Percentiles rank a stretch among this genome's conserved stretches.
Conservation (phyloP, 1,140 invertebrate species). For the Telenomus remus region DNA sequence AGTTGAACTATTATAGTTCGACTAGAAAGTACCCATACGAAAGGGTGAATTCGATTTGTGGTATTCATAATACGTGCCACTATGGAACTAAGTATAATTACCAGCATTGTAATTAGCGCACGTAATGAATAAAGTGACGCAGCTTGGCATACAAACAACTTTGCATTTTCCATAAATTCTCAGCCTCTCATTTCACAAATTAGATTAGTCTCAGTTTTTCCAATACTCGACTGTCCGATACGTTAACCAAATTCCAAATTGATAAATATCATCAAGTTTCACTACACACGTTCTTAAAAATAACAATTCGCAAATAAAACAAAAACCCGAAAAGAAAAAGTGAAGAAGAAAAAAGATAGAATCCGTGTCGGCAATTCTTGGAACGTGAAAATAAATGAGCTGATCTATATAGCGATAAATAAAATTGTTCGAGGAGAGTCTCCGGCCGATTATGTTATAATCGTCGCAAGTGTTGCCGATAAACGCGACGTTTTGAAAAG, state of each 20-base stretch:
- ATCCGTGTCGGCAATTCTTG: background rate
- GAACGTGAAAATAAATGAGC: too few relatives aligned
- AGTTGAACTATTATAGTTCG: too few relatives aligned
- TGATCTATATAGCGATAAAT: conserved; percentile 1
- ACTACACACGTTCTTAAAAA: too few relatives aligned
- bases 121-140: conserved; percentile 1
- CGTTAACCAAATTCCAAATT: too few relatives aligned
- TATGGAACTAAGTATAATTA: conserved; percentile 18
- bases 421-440: conserved; percentile 6
- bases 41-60: background rate
- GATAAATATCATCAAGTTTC: too few relatives aligned
- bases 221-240: background rate
- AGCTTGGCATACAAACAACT: background rate
- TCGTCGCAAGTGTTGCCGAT: conserved; percentile 12
- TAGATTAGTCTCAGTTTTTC: background rate
- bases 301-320: background rate
- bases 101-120: conserved; percentile 20
- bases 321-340: background rate
- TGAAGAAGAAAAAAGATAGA: background rate
- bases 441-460: conserved; percentile 9
- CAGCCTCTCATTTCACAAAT: conserved; percentile 7
- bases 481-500: conserved; percentile 28
- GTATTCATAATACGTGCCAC: background rate
- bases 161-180: conserved; percentile 12
- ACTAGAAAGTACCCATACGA: background rate